Evolutionary conservation across 64 coral and sea anemone genomes (phyloP), one percentile per base, ranked within the genome.

Genomic region (Montipora capricornis): DNA sequence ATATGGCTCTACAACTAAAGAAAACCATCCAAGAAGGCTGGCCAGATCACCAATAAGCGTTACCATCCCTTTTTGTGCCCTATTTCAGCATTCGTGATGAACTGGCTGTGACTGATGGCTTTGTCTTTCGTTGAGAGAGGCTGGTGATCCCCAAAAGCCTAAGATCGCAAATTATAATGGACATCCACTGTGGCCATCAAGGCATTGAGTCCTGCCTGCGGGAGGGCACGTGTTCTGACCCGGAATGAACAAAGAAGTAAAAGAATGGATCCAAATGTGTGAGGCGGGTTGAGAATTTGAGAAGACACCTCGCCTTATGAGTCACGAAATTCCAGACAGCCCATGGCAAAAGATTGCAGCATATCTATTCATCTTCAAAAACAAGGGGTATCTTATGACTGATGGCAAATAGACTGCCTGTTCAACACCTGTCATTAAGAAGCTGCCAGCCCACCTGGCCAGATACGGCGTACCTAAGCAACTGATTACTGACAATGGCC

Each of bases 171-270:
- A 55, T 15, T 15, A 69, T 2, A 14, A 69, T 4, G 4, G 67
- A 69, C n/a, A 69, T 69, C 67, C 67, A 69, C n/a, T 15, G 8
- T 4, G n/a, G 67, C 13, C 67, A 69, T 69, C 67, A 69, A 69
- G 67, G 67, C 13, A 14, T 15, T 69, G 67, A 69, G n/a, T 15
- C 67, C 13, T 69, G 67, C 67, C 3, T 69, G 67, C 48, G 2
- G 44, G 8, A 11, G 53, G 12, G 90, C 90, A 20, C 37, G 37
- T 78, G 2, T 78, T 66, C 52, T 84, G 81, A 74, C 91, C 91
- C 3, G 46, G 74, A 5, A 93, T 87, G 83, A 87, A 87, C 45
- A 16, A 87, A 14, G 75, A 93, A 68, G 13, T 89, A 3, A 88
- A 74, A 14, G 52, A 87, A 20, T 64, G 46, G 66, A 87, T 92